Conservation (phyloP, 2,888 invertebrate genomes). For the Trachelus troglodyta region DNA sequence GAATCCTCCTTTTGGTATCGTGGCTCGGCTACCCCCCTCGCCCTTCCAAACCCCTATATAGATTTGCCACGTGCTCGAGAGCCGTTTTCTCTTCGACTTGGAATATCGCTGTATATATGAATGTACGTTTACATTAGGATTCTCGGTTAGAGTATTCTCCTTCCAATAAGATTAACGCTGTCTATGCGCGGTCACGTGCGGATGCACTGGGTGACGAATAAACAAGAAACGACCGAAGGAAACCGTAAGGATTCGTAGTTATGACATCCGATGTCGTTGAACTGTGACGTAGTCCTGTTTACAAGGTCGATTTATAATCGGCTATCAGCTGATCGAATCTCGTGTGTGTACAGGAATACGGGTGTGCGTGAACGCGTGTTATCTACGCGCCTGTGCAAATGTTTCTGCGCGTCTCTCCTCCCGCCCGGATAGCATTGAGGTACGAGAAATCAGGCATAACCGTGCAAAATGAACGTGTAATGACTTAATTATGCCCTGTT, state of each 20-base stretch:
- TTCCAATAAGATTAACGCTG: neutral
- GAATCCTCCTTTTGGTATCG: neutral
- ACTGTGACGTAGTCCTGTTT: neutral
- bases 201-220: neutral
- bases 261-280: neutral
- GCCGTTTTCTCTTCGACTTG: neutral
- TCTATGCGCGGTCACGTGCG: neutral
- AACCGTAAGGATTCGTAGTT: neutral
- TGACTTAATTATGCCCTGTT: constrained; percentile 51
- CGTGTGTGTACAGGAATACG: constrained; percentile 26
- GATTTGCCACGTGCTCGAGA: neutral
- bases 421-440: neutral
- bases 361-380: neutral
- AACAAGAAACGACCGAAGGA: neutral
- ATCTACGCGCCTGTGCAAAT: neutral
- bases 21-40: neutral
- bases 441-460: constrained; percentile 42
- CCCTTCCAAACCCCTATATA: neutral
- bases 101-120: neutral
- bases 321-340: constrained; percentile 15
- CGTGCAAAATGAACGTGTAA: constrained; percentile 46
- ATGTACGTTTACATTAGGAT: neutral
- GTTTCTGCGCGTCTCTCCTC: neutral
- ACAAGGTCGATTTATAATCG: neutral
- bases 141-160: neutral